A percentile compares a stretch with the other conserved stretches of the same genome.
These are phyloP conservation scores for Neopipo cinnamomea DNA, from an alignment of 2,113 vertebrate genomes.

Conservation along the genomic window DNA sequence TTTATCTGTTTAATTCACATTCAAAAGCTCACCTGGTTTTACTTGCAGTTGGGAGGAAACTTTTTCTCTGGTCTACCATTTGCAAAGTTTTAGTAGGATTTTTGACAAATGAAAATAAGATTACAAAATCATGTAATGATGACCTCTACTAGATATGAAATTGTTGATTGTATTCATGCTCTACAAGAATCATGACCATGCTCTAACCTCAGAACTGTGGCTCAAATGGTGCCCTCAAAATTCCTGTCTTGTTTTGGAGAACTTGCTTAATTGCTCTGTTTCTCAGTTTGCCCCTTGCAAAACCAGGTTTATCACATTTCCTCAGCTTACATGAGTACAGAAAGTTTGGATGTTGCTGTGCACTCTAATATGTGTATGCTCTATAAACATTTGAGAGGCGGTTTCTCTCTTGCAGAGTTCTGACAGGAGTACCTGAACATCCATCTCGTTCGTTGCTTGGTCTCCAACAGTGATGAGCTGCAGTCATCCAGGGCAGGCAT, in stretches of 20 bases:
- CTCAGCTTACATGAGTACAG: fast-evolving
- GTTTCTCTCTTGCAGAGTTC: not conserved
- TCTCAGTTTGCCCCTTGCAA: not conserved
- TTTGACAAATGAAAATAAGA: not conserved
- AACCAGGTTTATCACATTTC: not conserved
- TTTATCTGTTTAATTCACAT: not conserved
- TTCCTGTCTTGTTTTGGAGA: not conserved
- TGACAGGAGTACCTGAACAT: not conserved
- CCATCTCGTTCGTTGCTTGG: not conserved
- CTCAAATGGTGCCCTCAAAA: not conserved
- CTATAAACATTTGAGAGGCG: not conserved
- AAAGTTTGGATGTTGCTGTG: not conserved
- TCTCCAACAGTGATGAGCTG: not conserved
- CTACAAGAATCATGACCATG: not conserved
- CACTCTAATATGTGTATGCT: not conserved
- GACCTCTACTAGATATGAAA: not conserved
- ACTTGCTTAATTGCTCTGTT: not conserved
- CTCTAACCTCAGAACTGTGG: not conserved
- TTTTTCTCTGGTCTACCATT: not conserved
- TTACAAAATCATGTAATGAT: not conserved
- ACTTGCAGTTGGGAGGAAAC: not conserved
- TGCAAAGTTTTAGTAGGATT: not conserved
- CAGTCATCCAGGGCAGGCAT: not conserved
- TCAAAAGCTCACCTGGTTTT: not conserved
- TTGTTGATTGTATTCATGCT: not conserved